Percentiles rank a stretch among this genome's conserved stretches.
Conservation (phyloP, 1,140 invertebrate genomes). For the Nasonia longicornis region DNA sequence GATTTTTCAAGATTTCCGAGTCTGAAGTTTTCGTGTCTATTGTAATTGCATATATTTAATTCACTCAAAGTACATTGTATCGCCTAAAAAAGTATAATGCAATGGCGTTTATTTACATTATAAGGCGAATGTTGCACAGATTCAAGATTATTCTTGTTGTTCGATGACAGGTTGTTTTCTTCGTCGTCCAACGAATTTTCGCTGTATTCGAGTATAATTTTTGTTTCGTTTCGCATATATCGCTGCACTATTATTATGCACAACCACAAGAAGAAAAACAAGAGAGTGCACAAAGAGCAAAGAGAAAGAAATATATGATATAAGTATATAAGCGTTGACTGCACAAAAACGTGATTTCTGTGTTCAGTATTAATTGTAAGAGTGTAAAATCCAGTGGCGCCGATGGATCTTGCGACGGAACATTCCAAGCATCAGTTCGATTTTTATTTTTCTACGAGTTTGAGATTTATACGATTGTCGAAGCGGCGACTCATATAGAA, state of each 20-base stretch:
- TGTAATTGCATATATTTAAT: constrained; percentile 41
- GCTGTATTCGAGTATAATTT: constrained; percentile 30
- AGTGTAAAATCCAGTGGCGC: constrained; percentile 28
- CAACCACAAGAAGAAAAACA: constrained; percentile 22
- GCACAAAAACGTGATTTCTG: constrained; percentile 47
- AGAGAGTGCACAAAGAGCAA: constrained; percentile 39
- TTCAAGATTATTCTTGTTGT: constrained; percentile 39
- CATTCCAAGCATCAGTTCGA: constrained; percentile 43
- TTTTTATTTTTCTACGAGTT: constrained; percentile 44
- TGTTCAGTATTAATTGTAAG: constrained; percentile 48
- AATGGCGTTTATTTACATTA: constrained; percentile 37
- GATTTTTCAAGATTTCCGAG: constrained; percentile 45
- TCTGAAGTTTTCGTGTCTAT: constrained; percentile 37
- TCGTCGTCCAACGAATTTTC: constrained; percentile 32
- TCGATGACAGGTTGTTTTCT: constrained; percentile 36
- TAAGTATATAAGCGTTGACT: constrained; percentile 35
- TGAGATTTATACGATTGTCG: constrained; percentile 41
- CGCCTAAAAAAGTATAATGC: constrained; percentile 30
- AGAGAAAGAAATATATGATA: constrained; percentile 7
- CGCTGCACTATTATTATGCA: constrained; percentile 32
- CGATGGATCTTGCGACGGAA: constrained; percentile 36
- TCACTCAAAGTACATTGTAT: constrained; percentile 36
- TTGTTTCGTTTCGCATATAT: constrained; percentile 5
- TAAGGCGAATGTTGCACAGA: constrained; percentile 42
- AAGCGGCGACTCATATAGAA: constrained; percentile 20